Evolutionary conservation across 2,113 vertebrate species (phyloP).

Genomic region (Struthidea cinerea): DNA sequence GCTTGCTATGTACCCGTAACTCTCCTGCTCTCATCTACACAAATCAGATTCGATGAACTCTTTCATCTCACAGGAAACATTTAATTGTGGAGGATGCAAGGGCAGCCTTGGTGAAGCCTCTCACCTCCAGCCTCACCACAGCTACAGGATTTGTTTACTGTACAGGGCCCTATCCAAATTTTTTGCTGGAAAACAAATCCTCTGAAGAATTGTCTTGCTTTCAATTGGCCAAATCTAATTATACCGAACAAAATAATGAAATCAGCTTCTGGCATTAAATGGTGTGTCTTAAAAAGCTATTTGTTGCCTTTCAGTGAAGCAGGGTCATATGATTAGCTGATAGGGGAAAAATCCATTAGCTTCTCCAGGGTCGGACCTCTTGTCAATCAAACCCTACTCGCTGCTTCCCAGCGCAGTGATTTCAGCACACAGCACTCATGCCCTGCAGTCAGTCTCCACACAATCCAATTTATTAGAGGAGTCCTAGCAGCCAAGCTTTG

Average conservation of each 20-base stretch:
- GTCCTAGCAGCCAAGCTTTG: constrained; percentile 12
- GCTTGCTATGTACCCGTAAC: background rate
- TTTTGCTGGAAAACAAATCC: constrained; percentile 26
- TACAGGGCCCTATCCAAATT: background rate
- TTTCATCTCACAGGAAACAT: background rate
- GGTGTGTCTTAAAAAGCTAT: background rate
- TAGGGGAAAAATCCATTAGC: constrained; percentile 63
- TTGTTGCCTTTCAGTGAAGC: constrained; percentile 23
- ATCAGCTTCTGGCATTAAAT: constrained; percentile 37
- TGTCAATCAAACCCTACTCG: constrained; percentile 31
- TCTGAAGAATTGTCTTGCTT: background rate
- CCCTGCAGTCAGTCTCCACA: constrained; percentile 54
- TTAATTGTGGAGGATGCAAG: background rate
- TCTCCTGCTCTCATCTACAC: background rate
- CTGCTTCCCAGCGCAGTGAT: background rate
- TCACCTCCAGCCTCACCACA: background rate
- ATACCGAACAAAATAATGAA: background rate
- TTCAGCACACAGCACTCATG: background rate
- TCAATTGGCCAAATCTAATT: constrained; percentile 35
- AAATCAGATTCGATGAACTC: background rate
- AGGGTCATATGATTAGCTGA: constrained; percentile 47
- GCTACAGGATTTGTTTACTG: background rate
- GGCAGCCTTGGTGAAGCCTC: background rate
- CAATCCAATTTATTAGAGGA: constrained; percentile 58
- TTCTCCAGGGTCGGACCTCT: background rate